phyloP scores from a whole-genome alignment of 2,888 invertebrate genomes.

The Heterodera filipjevi region DNA sequence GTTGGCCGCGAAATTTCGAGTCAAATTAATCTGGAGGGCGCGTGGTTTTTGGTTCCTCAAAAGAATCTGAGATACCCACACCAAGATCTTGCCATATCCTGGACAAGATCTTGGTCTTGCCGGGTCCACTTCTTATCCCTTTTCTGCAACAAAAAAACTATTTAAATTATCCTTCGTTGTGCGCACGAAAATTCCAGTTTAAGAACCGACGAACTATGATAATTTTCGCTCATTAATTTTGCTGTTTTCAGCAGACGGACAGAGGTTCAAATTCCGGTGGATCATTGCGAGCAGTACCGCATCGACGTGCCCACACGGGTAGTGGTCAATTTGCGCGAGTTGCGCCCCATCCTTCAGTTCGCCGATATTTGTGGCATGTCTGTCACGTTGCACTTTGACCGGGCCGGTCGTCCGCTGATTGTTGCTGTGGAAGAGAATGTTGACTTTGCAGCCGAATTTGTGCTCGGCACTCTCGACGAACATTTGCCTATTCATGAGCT shows the following conservation, averaged over 20 bases:
- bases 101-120: too few species aligned
- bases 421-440: conserved; percentile 34
- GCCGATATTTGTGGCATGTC: conserved; percentile 28
- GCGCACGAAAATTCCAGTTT: too few species aligned
- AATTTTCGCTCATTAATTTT: background rate
- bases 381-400: conserved; percentile 32
- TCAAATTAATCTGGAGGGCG: too few species aligned
- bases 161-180: too few species aligned
- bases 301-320: conserved; percentile 22
- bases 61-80: too few species aligned
- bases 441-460: conserved; percentile 34
- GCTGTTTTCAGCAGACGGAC: conserved; percentile 20
- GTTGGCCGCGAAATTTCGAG: too few species aligned
- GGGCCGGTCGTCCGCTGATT: conserved; percentile 32
- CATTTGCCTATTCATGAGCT: background rate
- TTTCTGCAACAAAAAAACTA: too few species aligned
- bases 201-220: too few species aligned
- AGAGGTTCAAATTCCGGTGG: conserved; percentile 15
- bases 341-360: conserved; percentile 30
- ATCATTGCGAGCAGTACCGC: conserved; percentile 18
- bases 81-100: too few species aligned
- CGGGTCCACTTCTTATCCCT: too few species aligned
- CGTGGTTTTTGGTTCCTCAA: too few species aligned
- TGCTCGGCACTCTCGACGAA: conserved; percentile 31
- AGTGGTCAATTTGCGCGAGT: conserved; percentile 30